These are phyloP conservation scores for Panagrolaimus sp. DNA, from an alignment of 1,140 invertebrate genomes.

Conservation along the genomic window DNA sequence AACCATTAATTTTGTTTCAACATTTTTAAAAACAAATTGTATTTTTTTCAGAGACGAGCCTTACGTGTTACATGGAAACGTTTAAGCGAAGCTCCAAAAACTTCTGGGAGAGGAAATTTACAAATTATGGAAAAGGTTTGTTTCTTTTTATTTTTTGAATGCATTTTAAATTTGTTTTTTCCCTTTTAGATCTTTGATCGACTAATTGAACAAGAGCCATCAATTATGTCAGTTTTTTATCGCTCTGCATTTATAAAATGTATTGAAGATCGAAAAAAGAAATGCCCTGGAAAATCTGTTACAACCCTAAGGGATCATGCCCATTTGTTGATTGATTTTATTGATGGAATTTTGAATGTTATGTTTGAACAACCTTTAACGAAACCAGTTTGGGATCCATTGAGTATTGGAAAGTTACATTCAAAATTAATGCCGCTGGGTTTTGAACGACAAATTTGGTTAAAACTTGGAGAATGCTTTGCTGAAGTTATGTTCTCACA, in stretches of 20 bases:
- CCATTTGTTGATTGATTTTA: constrained; percentile 52
- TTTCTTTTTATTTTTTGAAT: constrained; percentile 20
- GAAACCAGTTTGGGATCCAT: constrained; percentile 49
- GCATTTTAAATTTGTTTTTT: constrained; percentile 35
- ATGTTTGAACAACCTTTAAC: constrained; percentile 47
- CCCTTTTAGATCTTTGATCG: constrained; percentile 44
- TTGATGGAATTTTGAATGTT: constrained; percentile 43
- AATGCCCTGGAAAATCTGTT: constrained; percentile 36
- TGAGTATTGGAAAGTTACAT: constrained; percentile 49
- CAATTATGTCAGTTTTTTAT: constrained; percentile 51
- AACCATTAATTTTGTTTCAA: neutral
- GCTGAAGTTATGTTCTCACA: constrained; percentile 41
- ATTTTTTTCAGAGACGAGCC: constrained; percentile 49
- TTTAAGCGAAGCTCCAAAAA: constrained; percentile 53
- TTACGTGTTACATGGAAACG: constrained; percentile 56
- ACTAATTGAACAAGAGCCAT: constrained; percentile 39
- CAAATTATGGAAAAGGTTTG: constrained; percentile 57
- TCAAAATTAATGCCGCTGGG: constrained; percentile 44
- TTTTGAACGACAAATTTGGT: constrained; percentile 50
- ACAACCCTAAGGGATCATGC: constrained; percentile 52
- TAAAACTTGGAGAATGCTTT: constrained; percentile 50
- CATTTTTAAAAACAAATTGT: constrained; percentile 21
- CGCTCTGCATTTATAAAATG: constrained; percentile 52
- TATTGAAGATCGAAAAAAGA: constrained; percentile 43
- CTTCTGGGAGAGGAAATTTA: constrained; percentile 53